These are phyloP conservation scores for Stictonetta naevosa DNA, from an alignment of 2,113 vertebrate species.

Conservation along the genomic window DNA sequence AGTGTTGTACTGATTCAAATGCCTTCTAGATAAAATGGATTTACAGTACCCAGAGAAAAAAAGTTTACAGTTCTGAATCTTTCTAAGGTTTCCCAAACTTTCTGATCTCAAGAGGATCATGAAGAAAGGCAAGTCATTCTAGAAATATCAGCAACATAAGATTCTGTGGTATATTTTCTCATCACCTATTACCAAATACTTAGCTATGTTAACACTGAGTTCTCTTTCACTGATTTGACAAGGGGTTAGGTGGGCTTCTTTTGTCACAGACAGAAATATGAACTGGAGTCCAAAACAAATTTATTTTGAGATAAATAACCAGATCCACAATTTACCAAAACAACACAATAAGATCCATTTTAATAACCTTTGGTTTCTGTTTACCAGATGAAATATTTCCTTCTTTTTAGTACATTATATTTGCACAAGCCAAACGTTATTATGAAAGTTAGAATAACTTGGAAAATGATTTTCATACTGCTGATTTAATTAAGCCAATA, in stretches of 20 bases:
- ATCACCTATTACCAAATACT: not conserved
- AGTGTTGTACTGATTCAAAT: not conserved
- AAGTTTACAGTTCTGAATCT: not conserved
- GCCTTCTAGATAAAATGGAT: not conserved
- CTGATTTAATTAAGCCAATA: not conserved
- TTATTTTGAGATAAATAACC: not conserved
- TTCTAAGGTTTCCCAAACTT: not conserved
- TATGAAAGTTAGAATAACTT: not conserved
- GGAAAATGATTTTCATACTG: not conserved
- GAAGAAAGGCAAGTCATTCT: not conserved
- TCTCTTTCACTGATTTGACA: not conserved
- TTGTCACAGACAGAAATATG: not conserved
- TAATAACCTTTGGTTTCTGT: conserved; percentile 20
- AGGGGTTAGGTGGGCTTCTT: not conserved
- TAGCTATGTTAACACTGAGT: not conserved
- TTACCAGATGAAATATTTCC: conserved; percentile 41
- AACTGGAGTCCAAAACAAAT: not conserved
- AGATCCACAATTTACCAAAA: not conserved
- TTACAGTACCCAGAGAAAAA: not conserved
- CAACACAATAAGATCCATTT: not conserved
- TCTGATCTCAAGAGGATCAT: not conserved
- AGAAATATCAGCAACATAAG: not conserved
- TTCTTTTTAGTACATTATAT: not conserved
- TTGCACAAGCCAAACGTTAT: conserved; percentile 11
- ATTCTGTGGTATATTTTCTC: not conserved